Evolutionary conservation across 2,797 vertebrate species (phyloP).

Genomic region (Amblyraja radiata): DNA sequence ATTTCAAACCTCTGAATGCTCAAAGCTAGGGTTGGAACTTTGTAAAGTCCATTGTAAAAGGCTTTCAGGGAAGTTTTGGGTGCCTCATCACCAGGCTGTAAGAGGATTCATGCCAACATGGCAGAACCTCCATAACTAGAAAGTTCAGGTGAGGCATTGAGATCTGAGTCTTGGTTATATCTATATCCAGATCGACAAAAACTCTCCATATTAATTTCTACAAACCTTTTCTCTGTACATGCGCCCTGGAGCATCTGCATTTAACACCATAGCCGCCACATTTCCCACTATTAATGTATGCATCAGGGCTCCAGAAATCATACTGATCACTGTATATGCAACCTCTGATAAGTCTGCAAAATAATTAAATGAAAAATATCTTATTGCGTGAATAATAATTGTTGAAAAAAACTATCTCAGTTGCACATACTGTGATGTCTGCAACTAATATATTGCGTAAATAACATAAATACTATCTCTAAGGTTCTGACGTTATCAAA

Average conservation of each 20-base stretch:
- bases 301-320: constrained; percentile 68
- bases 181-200: background rate
- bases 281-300: constrained; percentile 69
- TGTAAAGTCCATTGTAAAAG: too few relatives aligned
- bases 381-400: background rate
- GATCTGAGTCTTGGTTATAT: background rate
- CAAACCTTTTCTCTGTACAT: constrained; percentile 66
- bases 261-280: constrained; percentile 62
- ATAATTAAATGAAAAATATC: background rate
- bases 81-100: too few relatives aligned
- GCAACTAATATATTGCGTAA: background rate
- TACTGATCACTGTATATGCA: constrained; percentile 70
- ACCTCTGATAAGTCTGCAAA: constrained; percentile 62
- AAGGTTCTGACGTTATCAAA: background rate
- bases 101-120: too few relatives aligned
- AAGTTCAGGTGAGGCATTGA: too few relatives aligned
- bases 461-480: background rate
- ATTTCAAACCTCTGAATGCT: too few relatives aligned
- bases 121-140: too few relatives aligned
- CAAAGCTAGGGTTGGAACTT: too few relatives aligned
- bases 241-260: constrained; percentile 59
- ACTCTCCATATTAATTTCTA: background rate
- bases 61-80: too few relatives aligned
- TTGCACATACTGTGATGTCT: background rate
- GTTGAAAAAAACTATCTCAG: background rate